Base-by-base conservation (phyloP, 2,797 vertebrate genomes). In the Labroides dimidiatus region DNA sequence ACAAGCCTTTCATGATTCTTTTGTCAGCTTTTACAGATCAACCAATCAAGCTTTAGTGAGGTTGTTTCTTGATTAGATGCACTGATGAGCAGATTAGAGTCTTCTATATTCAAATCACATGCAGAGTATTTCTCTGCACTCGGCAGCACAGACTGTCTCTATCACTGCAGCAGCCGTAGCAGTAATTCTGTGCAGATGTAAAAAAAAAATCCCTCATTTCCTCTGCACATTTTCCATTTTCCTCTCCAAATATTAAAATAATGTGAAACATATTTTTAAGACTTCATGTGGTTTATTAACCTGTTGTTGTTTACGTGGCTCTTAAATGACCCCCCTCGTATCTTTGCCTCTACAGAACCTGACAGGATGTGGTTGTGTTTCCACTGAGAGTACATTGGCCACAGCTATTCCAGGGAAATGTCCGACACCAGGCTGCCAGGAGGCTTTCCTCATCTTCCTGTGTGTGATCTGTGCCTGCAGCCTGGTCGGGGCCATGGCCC, bases 401-500 rank as follows among this genome's bases (percentile, higher is more conserved):
- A 96, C 95, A 0, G 96, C 96, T 0, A 83, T 95, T 66, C 94
- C 96, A 0, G 97, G 98, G 27, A 99, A 99, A 58, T 99, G 98
- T 84, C 97, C 96, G 21, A 96, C 91, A 33, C 93, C 96, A 0
- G 97, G 97, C 75, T 99, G 98, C 24, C 95, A 95, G 87, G 95
- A 98, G 90, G 92, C 95, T 82, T 99, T 99, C 89, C 94, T 99
- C 89, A 96, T 95, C 91, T 99, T 99, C 93, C 95, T 99, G 55
- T 97, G 96, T 10, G 95, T 99, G 86, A 98, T 99, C 94, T 99
- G 98, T 17, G 93, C 94, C 80, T 99, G 97, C 94, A 99, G 98
- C 91, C 94, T 99, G 95, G 96, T 99, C 0, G 98, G 98, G 62
- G 97, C 97, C 75, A 99, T 99, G 98, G 98, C 97, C 0, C 98